phyloP scores from a whole-genome alignment of 2,113 vertebrate species.

The Nannobrachium achirus region DNA sequence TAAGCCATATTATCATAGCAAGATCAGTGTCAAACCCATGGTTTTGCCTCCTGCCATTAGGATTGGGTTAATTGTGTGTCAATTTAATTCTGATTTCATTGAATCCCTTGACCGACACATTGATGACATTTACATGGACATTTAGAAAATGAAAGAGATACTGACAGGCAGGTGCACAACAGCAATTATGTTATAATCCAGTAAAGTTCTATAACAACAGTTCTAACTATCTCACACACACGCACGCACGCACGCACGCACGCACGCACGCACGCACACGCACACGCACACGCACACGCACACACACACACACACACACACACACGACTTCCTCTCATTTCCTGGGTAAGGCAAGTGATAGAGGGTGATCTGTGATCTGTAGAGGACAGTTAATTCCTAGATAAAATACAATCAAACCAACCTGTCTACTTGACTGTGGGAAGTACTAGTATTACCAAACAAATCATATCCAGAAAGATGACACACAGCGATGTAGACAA shows the following conservation, averaged over 20 bases:
- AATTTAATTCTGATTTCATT: background rate
- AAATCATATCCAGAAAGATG: constrained; percentile 14
- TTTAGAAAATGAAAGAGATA: background rate
- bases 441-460: constrained; percentile 45
- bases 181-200: background rate
- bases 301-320: constrained; percentile 23
- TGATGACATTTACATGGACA: background rate
- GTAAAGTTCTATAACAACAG: background rate
- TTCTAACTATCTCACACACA: background rate
- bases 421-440: constrained; percentile 29
- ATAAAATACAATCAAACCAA: constrained; percentile 49
- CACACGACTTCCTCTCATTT: constrained; percentile 27
- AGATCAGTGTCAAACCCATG: background rate
- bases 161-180: background rate
- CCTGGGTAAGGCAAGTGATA: constrained; percentile 13
- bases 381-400: constrained; percentile 16
- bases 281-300: constrained; percentile 13
- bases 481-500: constrained; percentile 39
- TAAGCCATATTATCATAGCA: background rate
- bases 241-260: background rate
- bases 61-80: background rate
- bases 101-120: background rate
- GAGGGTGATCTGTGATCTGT: too few species aligned
- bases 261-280: background rate
- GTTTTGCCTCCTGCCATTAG: background rate